Evolutionary conservation across 2,797 vertebrate genomes (phyloP).

Genomic region (Peromyscus aztecus): DNA sequence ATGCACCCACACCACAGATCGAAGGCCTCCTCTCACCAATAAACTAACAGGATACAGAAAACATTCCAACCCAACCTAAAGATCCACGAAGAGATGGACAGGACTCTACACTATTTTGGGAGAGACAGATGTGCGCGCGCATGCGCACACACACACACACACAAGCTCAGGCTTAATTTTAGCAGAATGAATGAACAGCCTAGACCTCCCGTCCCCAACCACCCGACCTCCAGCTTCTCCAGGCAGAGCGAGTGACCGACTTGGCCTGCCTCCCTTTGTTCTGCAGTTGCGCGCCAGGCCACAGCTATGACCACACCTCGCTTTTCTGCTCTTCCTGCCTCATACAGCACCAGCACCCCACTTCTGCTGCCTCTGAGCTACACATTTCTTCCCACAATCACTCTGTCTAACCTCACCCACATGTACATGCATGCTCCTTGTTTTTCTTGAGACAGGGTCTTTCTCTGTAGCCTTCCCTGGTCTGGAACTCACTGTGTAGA

Average conservation of each 20-base stretch:
- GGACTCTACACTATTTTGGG: neutral
- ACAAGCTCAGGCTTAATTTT: neutral
- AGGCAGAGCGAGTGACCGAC: neutral
- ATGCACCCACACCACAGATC: neutral
- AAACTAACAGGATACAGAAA: neutral
- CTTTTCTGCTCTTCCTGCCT: neutral
- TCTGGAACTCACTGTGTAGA: neutral
- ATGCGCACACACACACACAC: too few relatives aligned
- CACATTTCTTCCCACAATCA: neutral
- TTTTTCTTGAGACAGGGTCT: neutral
- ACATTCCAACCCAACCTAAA: neutral
- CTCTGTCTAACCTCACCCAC: neutral
- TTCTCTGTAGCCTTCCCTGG: neutral
- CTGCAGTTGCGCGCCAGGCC: too few relatives aligned
- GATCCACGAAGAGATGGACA: neutral
- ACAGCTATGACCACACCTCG: neutral
- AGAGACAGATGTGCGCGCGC: neutral
- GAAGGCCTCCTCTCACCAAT: neutral
- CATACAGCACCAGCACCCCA: neutral
- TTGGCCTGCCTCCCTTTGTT: neutral
- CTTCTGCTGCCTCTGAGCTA: neutral
- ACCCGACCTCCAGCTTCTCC: neutral
- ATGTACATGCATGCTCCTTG: neutral
- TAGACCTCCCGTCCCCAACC: neutral
- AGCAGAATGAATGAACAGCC: slow-evolving; percentile 17